A percentile compares a stretch with the other conserved stretches of the same genome.
Conservation (phyloP, 2,888 invertebrate species). For the Boloria euphrosyne region DNA sequence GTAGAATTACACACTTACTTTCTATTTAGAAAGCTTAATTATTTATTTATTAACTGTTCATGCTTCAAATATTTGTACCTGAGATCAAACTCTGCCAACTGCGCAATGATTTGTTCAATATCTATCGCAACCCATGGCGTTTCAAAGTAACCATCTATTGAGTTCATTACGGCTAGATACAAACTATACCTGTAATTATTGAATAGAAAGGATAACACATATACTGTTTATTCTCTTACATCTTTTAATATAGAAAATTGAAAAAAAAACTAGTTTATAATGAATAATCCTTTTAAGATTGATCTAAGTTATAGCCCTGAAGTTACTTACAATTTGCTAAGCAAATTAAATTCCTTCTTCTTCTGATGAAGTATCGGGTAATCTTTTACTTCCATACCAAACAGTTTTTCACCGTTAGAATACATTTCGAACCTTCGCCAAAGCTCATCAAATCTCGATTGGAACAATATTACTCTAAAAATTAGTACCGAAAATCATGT, state of each 20-base stretch:
- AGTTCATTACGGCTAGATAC: slow-evolving; percentile 92
- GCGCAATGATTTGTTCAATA: slow-evolving; percentile 90
- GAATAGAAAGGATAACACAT: background rate
- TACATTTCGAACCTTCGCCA: slow-evolving; percentile 92
- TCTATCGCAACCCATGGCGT: slow-evolving; percentile 92
- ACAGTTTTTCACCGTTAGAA: slow-evolving; percentile 91
- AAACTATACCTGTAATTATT: slow-evolving; percentile 67
- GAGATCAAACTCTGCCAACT: slow-evolving; percentile 91
- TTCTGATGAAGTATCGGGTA: slow-evolving; percentile 90
- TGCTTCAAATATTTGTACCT: slow-evolving; percentile 68
- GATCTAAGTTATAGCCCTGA: background rate
- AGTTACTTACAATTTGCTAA: slow-evolving; percentile 88
- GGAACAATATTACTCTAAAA: slow-evolving; percentile 86
- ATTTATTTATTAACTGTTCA: background rate
- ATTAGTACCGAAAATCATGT: slow-evolving; percentile 2
- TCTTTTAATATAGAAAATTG: too few relatives aligned
- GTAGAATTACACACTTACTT: too few relatives aligned
- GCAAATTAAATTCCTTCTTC: slow-evolving; percentile 91
- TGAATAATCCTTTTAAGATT: background rate
- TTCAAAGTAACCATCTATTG: slow-evolving; percentile 93
- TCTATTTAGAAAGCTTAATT: too few relatives aligned
- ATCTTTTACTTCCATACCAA: slow-evolving; percentile 91
- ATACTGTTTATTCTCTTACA: too few relatives aligned
- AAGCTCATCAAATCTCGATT: slow-evolving; percentile 91
- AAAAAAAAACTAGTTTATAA: too few relatives aligned